phyloP scores from a whole-genome alignment of 2,888 invertebrate species.

The Tachina lurida region DNA sequence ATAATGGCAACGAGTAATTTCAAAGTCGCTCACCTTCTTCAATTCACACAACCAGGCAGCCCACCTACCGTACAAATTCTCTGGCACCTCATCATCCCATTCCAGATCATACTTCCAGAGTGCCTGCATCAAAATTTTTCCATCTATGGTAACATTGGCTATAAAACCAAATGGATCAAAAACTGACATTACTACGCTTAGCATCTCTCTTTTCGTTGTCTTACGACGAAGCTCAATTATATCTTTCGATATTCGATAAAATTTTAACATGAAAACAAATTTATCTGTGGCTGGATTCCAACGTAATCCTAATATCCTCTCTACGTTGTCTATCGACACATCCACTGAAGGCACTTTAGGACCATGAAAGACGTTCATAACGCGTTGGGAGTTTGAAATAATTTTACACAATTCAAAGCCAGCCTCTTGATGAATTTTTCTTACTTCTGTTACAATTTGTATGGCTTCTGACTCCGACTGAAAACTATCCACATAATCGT shows the following conservation, averaged over 20 bases:
- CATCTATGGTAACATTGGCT: background rate
- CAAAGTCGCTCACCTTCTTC: background rate
- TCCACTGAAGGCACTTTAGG: background rate
- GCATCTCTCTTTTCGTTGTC: conserved; percentile 35
- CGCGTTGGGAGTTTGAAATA: background rate
- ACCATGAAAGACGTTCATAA: background rate
- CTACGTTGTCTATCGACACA: background rate
- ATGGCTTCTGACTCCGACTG: too few species aligned
- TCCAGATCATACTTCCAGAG: conserved; percentile 14
- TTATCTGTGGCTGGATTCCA: background rate
- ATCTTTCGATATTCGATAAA: background rate
- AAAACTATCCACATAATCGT: too few species aligned
- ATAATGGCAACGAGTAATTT: conserved; percentile 7
- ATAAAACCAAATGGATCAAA: conserved; percentile 43
- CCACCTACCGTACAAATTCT: conserved; percentile 4
- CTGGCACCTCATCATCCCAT: conserved; percentile 27
- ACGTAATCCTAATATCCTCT: background rate
- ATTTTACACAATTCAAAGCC: too few species aligned
- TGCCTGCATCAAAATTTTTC: conserved; percentile 29
- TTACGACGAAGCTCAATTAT: background rate
- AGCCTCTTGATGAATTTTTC: too few species aligned
- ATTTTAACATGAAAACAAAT: background rate
- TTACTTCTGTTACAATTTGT: too few species aligned
- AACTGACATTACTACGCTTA: conserved; percentile 5
- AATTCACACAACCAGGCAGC: background rate